A percentile compares a stretch with the other conserved stretches of the same genome.
Conservation (phyloP, 1,140 invertebrate genomes). For the Gyrodactylus salaris region DNA sequence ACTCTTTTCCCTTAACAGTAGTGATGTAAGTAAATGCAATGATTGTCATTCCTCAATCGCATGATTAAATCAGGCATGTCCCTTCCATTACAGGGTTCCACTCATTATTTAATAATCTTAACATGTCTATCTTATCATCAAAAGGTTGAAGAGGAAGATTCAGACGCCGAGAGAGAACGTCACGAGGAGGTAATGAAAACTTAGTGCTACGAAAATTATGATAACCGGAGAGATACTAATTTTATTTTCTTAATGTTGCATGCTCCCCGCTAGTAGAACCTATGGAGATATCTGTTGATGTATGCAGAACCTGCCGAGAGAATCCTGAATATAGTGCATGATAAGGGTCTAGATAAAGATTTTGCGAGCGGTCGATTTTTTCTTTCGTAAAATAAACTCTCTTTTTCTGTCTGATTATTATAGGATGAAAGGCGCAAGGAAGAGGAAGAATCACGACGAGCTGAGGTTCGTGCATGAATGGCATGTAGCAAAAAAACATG, state of each 20-base stretch:
- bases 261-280: too few species aligned
- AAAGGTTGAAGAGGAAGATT: background rate
- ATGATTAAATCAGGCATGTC: too few species aligned
- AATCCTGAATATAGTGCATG: too few species aligned
- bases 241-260: background rate
- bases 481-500: background rate
- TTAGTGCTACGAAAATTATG: background rate
- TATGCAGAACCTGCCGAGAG: too few species aligned
- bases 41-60: too few species aligned
- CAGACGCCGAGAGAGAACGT: background rate
- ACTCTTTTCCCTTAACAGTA: background rate
- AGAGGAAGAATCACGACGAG: background rate
- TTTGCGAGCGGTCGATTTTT: background rate
- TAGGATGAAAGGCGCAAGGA: background rate
- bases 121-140: background rate
- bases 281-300: too few species aligned
- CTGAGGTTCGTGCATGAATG: background rate
- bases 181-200: background rate
- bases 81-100: too few species aligned
- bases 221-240: background rate
- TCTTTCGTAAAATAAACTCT: background rate
- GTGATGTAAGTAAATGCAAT: background rate
- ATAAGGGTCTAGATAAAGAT: background rate
- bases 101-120: too few species aligned
- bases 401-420: background rate